Evolutionary conservation across 2,888 invertebrate genomes (phyloP).

Genomic region (Scaptomyza cyrtandrae): DNA sequence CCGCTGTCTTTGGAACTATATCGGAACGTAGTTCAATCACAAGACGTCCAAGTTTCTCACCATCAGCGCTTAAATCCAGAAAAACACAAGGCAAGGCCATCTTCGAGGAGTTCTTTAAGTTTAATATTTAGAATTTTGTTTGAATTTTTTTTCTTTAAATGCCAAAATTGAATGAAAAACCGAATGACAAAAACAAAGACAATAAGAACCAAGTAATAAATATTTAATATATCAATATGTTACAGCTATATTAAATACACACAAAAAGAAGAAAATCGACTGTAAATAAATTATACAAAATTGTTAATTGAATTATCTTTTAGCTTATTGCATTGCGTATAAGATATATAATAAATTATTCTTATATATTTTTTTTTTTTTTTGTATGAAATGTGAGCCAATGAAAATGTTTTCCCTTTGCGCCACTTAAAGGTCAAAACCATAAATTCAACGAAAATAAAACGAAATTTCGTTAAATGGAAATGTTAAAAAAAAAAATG

Average conservation of each 20-base stretch:
- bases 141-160: neutral
- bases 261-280: neutral
- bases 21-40: constrained; percentile 90
- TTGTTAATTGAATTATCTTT: constrained; percentile 22
- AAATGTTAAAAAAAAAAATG: constrained; percentile 10
- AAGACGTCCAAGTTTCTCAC: constrained; percentile 44
- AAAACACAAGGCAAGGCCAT: constrained; percentile 53
- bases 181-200: neutral
- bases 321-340: constrained; percentile 7
- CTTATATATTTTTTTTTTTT: no score
- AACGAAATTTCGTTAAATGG: constrained; percentile 34
- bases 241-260: neutral
- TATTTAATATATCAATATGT: neutral
- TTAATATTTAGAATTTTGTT: neutral
- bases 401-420: constrained; percentile 39
- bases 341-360: constrained; percentile 29
- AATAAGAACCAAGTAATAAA: neutral
- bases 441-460: constrained; percentile 47
- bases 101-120: neutral
- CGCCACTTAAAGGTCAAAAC: constrained; percentile 51
- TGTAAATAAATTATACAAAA: constrained; percentile 1
- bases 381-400: constrained; percentile 24
- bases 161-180: neutral
- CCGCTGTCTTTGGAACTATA: constrained; percentile 96
- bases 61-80: constrained; percentile 49